Evolutionary conservation across 2,888 invertebrate genomes (phyloP).

Genomic region (Meandrusa payeni): DNA sequence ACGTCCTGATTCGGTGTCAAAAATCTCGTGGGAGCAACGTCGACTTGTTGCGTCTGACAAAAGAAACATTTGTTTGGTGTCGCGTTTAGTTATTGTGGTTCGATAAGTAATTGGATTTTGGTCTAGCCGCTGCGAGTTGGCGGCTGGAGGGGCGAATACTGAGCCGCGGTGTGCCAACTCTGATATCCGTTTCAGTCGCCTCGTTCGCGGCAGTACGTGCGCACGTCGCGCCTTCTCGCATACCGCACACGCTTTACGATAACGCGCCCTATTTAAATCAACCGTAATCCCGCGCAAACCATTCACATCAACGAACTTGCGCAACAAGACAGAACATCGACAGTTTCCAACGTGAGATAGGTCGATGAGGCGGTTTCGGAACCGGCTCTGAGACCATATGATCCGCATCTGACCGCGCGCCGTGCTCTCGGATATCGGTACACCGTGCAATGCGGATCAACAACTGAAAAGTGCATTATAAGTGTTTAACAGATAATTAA

Average conservation of each 20-base stretch:
- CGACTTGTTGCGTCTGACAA: constrained; percentile 43
- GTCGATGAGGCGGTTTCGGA: constrained; percentile 38
- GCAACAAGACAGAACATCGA: constrained; percentile 31
- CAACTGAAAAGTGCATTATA: constrained; percentile 54
- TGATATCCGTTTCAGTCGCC: constrained; percentile 43
- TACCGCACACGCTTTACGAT: constrained; percentile 48
- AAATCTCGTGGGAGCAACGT: constrained; percentile 58
- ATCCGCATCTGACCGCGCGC: constrained; percentile 45
- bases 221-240: constrained; percentile 41
- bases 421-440: constrained; percentile 51
- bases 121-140: constrained; percentile 30
- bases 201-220: constrained; percentile 58
- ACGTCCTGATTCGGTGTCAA: constrained; percentile 46
- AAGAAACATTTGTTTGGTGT: constrained; percentile 53
- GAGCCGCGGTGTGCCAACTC: constrained; percentile 28
- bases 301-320: constrained; percentile 39
- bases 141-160: constrained; percentile 23
- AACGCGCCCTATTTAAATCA: constrained; percentile 67
- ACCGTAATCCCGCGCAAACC: constrained; percentile 33
- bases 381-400: constrained; percentile 70
- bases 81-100: constrained; percentile 51
- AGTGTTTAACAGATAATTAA: constrained; percentile 1
- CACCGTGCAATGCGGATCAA: constrained; percentile 61
- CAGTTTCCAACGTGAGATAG: constrained; percentile 35
- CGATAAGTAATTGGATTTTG: constrained; percentile 68